phyloP scores from a whole-genome alignment of 2,113 vertebrate genomes.

The Phyllostomus discolor region DNA sequence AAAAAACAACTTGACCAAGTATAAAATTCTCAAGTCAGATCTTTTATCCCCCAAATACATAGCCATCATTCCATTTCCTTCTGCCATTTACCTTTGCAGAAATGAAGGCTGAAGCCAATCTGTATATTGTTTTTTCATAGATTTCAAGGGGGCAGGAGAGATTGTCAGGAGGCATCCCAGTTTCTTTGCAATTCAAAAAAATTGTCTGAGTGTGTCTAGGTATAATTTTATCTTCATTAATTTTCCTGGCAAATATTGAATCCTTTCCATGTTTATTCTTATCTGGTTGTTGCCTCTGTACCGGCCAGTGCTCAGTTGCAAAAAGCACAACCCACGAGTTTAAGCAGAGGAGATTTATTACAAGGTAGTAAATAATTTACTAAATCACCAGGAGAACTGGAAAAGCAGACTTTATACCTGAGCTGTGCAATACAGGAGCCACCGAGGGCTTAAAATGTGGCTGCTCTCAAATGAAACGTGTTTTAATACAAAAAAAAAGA shows the following conservation, averaged over 20 bases:
- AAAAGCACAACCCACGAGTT: background rate
- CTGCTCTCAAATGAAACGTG: background rate
- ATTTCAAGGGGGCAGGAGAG: background rate
- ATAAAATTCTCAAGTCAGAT: background rate
- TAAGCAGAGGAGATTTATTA: background rate
- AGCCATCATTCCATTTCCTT: background rate
- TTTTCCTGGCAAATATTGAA: background rate
- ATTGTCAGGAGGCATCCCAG: background rate
- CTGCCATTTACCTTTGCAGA: background rate
- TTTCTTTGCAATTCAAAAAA: background rate
- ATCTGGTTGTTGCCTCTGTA: background rate
- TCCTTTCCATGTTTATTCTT: background rate
- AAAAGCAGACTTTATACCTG: background rate
- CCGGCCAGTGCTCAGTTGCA: background rate
- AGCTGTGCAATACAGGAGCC: background rate
- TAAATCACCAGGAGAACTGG: background rate
- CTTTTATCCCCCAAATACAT: background rate
- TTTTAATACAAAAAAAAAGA: background rate
- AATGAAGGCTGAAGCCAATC: background rate
- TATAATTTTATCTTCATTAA: background rate
- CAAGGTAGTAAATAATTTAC: background rate
- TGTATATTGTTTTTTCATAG: background rate
- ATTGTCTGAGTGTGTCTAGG: background rate
- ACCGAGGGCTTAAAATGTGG: background rate
- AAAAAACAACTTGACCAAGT: background rate